Evolutionary conservation across 2,797 vertebrate genomes (phyloP), one percentile per base, ranked within the genome.

Genomic region (Pteronotus mesoamericanus): DNA sequence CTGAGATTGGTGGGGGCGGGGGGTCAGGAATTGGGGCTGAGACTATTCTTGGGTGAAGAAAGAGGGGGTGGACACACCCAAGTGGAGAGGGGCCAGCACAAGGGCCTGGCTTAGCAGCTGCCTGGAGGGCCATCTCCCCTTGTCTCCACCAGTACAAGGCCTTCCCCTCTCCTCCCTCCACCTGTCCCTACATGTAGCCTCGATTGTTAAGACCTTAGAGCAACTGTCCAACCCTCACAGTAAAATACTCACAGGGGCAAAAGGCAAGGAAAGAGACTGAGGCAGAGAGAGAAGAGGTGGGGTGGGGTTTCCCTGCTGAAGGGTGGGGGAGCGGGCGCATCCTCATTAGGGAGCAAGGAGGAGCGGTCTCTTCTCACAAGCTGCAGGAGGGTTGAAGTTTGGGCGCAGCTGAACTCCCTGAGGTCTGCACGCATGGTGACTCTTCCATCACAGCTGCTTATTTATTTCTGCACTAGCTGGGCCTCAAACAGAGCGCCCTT

Each of bases 271-370:
- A 87, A 59, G 55, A 72, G 44, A 26, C 16, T 14, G 69, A 74
- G n/a, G 39, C 15, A 6, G 42, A 14, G 26, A 69, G 18, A 21
- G 42, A 64, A 71, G 44, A 53, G 29, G 12, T 0, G 15, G 32
- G 11, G 2, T 10, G 29, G 79, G 24, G 16, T 48, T 29, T 86
- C 59, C 42, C 91, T 26, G 5, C 1, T 0, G 16, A 64, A 16
- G 19, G 3, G 11, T 22, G 0, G 0, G 77, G 79, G 26, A 64
- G 19, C 12, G 21, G 48, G 7, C 64, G 24, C 5, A 16, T 57
- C 1, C 3, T 57, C 6, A 0, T 2, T 29, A 55, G 18, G 9
- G 32, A 48, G 26, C 0, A 0, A 37, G 48, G 51, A 34, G 15
- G 34, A 2, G 7, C 9, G 0, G n/a, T 77, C 7, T 10, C 16